Percentiles rank a stretch among this genome's conserved stretches.
Conservation (phyloP, 2,888 invertebrate species). For the Venusia cambrica region DNA sequence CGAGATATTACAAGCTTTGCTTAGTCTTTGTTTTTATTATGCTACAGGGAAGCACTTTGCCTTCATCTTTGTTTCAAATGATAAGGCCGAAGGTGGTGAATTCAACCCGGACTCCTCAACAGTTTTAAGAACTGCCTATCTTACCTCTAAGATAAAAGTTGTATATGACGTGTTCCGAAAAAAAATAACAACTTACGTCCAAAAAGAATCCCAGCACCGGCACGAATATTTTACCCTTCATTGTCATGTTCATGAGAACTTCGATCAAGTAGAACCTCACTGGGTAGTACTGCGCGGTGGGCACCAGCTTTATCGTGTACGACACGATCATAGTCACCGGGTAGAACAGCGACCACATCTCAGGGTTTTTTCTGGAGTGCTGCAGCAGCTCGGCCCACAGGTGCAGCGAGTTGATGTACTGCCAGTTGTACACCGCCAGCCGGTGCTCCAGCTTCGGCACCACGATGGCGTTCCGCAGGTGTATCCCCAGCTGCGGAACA, state of each 20-base stretch:
- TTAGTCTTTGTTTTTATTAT: no score
- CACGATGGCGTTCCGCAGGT: constrained; percentile 95
- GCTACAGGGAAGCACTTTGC: no score
- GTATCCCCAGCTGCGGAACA: constrained; percentile 98
- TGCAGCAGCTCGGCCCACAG: constrained; percentile 93
- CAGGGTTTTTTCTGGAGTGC: constrained; percentile 43
- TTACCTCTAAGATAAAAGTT: no score
- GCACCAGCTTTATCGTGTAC: constrained; percentile 93
- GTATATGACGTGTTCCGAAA: no score
- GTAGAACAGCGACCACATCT: constrained; percentile 89
- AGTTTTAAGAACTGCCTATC: no score
- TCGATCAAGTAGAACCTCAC: constrained; percentile 94
- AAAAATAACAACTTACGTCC: constrained; percentile 80
- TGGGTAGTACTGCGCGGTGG: constrained; percentile 95
- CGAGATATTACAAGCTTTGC: no score
- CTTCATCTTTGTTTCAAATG: no score
- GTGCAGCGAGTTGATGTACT: constrained; percentile 94
- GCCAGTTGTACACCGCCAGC: constrained; percentile 99
- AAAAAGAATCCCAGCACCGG: constrained; percentile 92
- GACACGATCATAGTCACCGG: constrained; percentile 95
- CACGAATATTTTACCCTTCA: constrained; percentile 89
- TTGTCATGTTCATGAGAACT: constrained; percentile 89
- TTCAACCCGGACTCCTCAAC: no score
- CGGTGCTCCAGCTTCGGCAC: constrained; percentile 91
- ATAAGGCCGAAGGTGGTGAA: no score